Percentiles rank a stretch among this genome's conserved stretches.
Evolutionary conservation across 2,113 vertebrate genomes (phyloP).

Genomic region (Haemorhous mexicanus): DNA sequence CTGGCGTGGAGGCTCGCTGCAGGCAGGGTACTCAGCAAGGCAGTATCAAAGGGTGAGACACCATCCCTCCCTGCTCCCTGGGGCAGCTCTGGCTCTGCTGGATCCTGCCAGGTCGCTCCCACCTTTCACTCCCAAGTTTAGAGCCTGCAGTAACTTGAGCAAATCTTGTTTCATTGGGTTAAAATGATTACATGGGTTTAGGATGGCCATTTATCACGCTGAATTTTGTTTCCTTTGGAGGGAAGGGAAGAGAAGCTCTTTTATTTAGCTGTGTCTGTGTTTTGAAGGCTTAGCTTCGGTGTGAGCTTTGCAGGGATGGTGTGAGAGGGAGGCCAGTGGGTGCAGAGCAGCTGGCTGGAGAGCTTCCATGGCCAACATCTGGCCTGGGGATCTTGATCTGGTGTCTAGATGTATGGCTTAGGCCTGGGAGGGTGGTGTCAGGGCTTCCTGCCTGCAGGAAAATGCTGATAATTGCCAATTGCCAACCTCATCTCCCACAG

Average conservation of each 20-base stretch:
- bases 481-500: rapidly evolving
- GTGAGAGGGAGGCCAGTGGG: background rate
- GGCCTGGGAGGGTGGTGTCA: background rate
- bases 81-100: background rate
- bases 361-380: background rate
- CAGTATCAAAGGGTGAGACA: background rate
- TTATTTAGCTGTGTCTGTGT: background rate
- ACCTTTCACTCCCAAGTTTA: background rate
- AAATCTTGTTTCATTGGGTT: slow-evolving; percentile 27
- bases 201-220: slow-evolving; percentile 11
- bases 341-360: background rate
- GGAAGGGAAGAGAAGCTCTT: background rate
- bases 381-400: background rate
- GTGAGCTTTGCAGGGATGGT: background rate
- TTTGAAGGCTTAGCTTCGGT: background rate
- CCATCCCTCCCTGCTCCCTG: background rate
- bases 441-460: background rate
- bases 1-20: background rate
- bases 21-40: background rate
- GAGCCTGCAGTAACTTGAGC: slow-evolving; percentile 7
- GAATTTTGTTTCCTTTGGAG: slow-evolving; percentile 17
- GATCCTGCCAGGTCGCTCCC: background rate
- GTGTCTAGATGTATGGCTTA: rapidly evolving
- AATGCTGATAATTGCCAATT: rapidly evolving
- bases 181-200: slow-evolving; percentile 44